Evolutionary conservation across 1,140 invertebrate genomes (phyloP), one percentile per base, ranked within the genome.

Genomic region (Cyclargus thomasi): DNA sequence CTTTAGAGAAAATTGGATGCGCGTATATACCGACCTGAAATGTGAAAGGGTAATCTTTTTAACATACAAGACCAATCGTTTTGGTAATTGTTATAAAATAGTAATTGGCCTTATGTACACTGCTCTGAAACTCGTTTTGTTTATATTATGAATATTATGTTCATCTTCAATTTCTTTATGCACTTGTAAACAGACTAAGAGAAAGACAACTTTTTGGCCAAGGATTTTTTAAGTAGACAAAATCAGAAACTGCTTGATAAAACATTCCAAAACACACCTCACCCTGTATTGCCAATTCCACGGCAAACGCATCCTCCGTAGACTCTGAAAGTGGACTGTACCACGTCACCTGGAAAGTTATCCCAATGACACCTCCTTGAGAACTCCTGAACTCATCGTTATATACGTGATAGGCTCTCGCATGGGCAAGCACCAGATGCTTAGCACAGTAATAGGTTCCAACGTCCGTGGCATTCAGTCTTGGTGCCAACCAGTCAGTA

Each of bases 381-480:
- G 55, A 23, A 17, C 7, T n/a, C 22, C 62, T 63, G 16, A 35
- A 63, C n/a, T 35, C 62, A 22, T 63, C 18, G 8, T 55, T 88
- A 76, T 95, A 95, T 62, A 95, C 83, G 53, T 92, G 91, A 63
- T 92, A 94, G 0, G 90, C 92, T 72, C 89, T 91, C 0, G 93
- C 93, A 77, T 95, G 94, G 0, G 93, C 92, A 69, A 92, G 81
- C 1, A 94, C 69, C 1, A 93, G 64, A 76, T 92, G 92, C 75
- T 94, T 93, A 0, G 85, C 90, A 64, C 93, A 93, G 1, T 92
- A 70, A 73, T 94, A 94, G 22, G 91, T 87, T 0, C 83, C 90
- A 18, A 91, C 81, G 5, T 91, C 92, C 0, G 89, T 86, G 53
- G 86, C 83, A 69, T 91, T 88, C 1, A 91, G 76, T 0, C 82